Evolutionary conservation across 2,113 vertebrate genomes (phyloP), one percentile per base, ranked within the genome.

Genomic region (Notechis scutatus): DNA sequence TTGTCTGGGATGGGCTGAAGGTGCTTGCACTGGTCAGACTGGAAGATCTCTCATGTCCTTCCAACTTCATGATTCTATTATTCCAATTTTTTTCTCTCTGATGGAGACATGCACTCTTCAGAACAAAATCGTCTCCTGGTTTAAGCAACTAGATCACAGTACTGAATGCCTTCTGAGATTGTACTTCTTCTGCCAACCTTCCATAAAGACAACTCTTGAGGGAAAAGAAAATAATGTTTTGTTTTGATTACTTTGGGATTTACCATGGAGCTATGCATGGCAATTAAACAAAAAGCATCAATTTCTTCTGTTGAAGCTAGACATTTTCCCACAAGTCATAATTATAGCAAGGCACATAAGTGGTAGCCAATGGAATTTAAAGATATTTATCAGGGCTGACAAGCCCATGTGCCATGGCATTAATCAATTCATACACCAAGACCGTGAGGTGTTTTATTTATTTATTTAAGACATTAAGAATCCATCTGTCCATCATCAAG

Each of bases 281-380:
- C 96, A 96, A 97, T 98, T 98, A 97, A 96, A 97, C 15, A 94
- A 96, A 97, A 92, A 96, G 94, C 94, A 95, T 97, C 96, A 96
- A 92, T 93, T 97, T 95, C 95, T 97, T 95, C 95, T 94, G 91
- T 45, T 91, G 95, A 97, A 97, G 95, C 96, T 95, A 96, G 95
- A 97, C 95, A 93, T 96, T 97, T 96, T 96, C 95, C 97, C 95
- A 94, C 94, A 96, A 94, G 94, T 95, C 94, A 81, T 97, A 97
- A 98, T 97, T 96, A 97, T 96, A 55, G 64, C 47, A 87, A 85
- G 24, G n/a, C 29, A 59, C 20, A 59, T 90, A 74, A 94, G 92
- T 50, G 47, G 5, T 96, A 92, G 94, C 95, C 95, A 93, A 93
- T 96, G 95, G 96, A 96, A 93, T 57, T 93, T 94, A 0, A 55